Evolutionary conservation across 2,888 invertebrate species (phyloP), one percentile per base, ranked within the genome.

Genomic region (Ochropleura leucogaster): DNA sequence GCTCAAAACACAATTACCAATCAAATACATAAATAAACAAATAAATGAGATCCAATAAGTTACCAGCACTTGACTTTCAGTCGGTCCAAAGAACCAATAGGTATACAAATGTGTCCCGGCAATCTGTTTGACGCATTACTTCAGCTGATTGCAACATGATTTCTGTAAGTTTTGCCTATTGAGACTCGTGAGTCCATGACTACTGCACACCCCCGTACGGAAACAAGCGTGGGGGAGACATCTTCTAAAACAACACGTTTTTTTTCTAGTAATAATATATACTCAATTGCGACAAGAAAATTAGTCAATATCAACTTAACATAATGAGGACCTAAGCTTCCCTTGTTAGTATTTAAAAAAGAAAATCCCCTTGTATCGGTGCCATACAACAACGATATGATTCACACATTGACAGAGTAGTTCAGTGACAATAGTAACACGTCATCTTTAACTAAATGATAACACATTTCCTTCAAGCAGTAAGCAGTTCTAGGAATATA

Each of bases 401-500:
- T 65, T 81, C 65, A 66, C 44, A 77, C 72, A 46, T 49, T 60
- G 64, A 72, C 71, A 68, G 78, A 71, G 70, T 71, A 47, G 60
- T 71, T 81, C 53, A 68, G 42, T 74, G 71, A 81, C 62, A 78
- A 77, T 47, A 67, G 59, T 59, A 59, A 72, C 72, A 57, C 70
- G 76, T 70, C 82, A 82, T 79, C 64, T 53, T 79, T 79, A 82
- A 82, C 82, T 65, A 76, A 76, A 72, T 82, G 82, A 82, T 82
- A 82, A 82, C 20, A 82, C 82, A 82, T 82, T 82, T 82, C 82
- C 82, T 82, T 71, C 57, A 65, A 47, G 53, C 42, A 63, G 57
- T 66, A 53, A 79, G 20, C 69, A 68, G 68, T 82, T 82, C 72
- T 73, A 68, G 53, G 72, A 82, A 82, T 68, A 63, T 79, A 79